These are phyloP conservation scores for Pseudorectes ferrugineus DNA, from an alignment of 2,113 vertebrate species.

Conservation along the genomic window DNA sequence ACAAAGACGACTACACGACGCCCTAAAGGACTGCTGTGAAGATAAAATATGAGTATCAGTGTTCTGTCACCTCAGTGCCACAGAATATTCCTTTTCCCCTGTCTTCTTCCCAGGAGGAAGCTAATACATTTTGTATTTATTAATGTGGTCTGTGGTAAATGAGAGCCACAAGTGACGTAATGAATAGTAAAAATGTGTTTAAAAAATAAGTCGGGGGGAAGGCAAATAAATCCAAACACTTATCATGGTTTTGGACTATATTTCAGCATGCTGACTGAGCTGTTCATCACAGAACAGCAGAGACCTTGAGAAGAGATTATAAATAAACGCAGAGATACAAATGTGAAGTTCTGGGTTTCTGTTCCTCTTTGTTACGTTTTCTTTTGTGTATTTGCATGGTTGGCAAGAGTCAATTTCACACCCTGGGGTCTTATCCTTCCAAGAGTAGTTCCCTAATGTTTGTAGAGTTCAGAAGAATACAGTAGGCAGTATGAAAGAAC, in stretches of 20 bases:
- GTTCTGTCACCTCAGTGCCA: neutral
- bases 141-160: neutral
- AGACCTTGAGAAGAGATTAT: neutral
- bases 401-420: neutral
- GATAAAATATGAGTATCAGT: neutral
- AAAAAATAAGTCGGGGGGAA: accelerated
- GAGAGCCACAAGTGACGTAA: neutral
- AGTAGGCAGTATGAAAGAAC: neutral
- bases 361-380: neutral
- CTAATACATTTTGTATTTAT: neutral
- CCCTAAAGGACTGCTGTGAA: neutral
- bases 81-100: neutral
- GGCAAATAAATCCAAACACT: neutral
- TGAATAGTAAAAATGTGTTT: neutral
- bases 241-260: neutral
- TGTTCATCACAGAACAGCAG: neutral
- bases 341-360: neutral
- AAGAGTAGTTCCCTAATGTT: neutral
- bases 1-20: accelerated
- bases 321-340: neutral
- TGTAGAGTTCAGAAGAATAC: neutral
- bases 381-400: neutral
- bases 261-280: neutral
- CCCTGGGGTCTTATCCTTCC: neutral
- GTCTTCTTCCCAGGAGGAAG: neutral